Conservation (phyloP, 2,113 vertebrate species). For the Trogon surrucura region DNA sequence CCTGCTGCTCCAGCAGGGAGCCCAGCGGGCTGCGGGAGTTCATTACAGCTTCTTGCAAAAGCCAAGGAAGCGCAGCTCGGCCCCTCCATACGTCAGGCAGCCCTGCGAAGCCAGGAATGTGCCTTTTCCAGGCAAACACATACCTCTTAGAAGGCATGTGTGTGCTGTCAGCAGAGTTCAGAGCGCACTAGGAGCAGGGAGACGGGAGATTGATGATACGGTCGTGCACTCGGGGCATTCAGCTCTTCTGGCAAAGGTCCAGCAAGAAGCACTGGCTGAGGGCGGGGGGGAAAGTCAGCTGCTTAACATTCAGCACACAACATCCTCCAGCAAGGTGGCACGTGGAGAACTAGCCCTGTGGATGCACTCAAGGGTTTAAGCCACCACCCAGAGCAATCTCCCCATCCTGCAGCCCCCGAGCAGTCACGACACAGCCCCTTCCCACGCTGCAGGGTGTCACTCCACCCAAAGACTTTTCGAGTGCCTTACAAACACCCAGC, state of each 20-base stretch:
- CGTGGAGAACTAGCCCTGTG: rapidly evolving
- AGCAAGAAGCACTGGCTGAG: background rate
- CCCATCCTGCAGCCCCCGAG: background rate
- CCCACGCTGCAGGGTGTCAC: background rate
- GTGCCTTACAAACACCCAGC: background rate
- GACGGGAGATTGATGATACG: background rate
- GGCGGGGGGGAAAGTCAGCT: background rate
- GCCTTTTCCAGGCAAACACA: background rate
- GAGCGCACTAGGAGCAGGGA: background rate
- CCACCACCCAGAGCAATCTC: background rate
- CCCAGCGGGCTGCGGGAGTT: rapidly evolving
- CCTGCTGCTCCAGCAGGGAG: background rate
- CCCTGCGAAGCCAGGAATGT: background rate
- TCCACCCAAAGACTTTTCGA: background rate
- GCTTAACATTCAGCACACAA: background rate
- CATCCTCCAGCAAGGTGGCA: background rate
- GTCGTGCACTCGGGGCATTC: background rate
- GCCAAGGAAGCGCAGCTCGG: background rate
- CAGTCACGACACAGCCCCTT: background rate
- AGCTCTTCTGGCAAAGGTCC: background rate
- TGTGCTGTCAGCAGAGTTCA: background rate
- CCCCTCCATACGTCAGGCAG: background rate
- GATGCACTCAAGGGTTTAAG: background rate
- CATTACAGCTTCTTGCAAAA: background rate
- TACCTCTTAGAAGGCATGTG: background rate